These are phyloP conservation scores for Gisinianus flammeolus DNA, from an alignment of 2,888 invertebrate genomes.

Conservation along the genomic window DNA sequence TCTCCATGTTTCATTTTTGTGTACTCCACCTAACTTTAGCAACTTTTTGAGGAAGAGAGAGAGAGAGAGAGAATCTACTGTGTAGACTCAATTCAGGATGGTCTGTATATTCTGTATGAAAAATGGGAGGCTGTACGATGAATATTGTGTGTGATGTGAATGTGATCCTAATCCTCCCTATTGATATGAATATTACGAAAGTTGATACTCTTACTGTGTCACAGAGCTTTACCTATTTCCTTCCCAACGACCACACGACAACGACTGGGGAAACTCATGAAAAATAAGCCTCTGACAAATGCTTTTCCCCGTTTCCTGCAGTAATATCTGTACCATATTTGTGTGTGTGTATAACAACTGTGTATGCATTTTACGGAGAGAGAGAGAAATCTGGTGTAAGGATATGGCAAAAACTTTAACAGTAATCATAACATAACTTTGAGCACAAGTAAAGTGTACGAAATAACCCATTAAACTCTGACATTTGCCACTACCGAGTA, in stretches of 20 bases:
- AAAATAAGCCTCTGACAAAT: slow-evolving; percentile 37
- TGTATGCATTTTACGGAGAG: background rate
- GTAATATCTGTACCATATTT: background rate
- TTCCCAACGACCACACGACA: slow-evolving; percentile 3
- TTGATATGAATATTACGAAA: slow-evolving; percentile 44
- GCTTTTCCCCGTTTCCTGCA: slow-evolving; percentile 17
- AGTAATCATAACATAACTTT: background rate
- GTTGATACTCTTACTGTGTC: slow-evolving; percentile 36
- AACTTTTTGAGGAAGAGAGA: background rate
- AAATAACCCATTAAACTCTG: background rate
- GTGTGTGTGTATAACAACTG: background rate
- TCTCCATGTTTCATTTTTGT: background rate
- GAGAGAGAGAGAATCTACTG: too few species aligned
- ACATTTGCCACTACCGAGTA: background rate
- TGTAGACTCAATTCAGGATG: too few species aligned
- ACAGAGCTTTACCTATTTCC: background rate
- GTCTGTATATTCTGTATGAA: too few species aligned
- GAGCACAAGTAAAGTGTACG: background rate
- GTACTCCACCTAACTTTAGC: background rate
- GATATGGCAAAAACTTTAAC: background rate
- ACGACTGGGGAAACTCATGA: slow-evolving; percentile 25
- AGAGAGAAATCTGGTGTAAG: background rate
- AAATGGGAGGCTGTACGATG: too few species aligned
- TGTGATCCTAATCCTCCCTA: slow-evolving; percentile 44
- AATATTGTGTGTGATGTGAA: slow-evolving; percentile 27